Evolutionary conservation across 1,140 invertebrate genomes (phyloP).

Genomic region (Cydia splendana): DNA sequence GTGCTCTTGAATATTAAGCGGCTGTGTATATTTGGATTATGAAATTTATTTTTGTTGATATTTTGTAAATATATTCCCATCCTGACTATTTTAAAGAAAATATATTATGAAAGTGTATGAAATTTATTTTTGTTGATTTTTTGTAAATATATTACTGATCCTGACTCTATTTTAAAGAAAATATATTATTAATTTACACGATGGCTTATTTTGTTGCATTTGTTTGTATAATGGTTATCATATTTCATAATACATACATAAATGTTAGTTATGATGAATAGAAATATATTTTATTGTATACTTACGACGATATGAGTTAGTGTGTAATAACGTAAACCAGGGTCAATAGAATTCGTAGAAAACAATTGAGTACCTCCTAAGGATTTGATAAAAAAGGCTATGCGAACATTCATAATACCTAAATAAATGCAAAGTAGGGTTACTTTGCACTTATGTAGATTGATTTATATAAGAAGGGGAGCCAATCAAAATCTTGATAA

Average conservation of each 20-base stretch:
- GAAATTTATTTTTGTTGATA: neutral
- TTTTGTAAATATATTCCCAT: neutral
- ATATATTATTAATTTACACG: neutral
- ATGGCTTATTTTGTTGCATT: slow-evolving; percentile 8
- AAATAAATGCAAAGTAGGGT: no score
- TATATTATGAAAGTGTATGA: neutral
- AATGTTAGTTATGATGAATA: neutral
- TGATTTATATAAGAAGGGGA: no score
- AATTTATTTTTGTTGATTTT: slow-evolving; percentile 8
- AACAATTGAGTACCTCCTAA: neutral
- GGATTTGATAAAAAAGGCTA: no score
- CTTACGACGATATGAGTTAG: neutral
- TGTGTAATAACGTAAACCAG: neutral
- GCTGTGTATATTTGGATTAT: slow-evolving; percentile 1
- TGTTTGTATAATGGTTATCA: slow-evolving; percentile 1
- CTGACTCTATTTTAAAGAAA: neutral
- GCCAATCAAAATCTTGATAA: no score
- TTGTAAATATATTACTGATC: neutral
- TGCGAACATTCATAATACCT: no score
- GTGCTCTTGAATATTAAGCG: neutral
- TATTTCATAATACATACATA: neutral
- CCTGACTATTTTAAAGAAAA: no score
- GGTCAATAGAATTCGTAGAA: neutral
- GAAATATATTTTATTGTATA: neutral
- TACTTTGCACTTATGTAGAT: no score